These are phyloP conservation scores for Bucco capensis DNA, from an alignment of 2,113 vertebrate genomes.

Conservation along the genomic window DNA sequence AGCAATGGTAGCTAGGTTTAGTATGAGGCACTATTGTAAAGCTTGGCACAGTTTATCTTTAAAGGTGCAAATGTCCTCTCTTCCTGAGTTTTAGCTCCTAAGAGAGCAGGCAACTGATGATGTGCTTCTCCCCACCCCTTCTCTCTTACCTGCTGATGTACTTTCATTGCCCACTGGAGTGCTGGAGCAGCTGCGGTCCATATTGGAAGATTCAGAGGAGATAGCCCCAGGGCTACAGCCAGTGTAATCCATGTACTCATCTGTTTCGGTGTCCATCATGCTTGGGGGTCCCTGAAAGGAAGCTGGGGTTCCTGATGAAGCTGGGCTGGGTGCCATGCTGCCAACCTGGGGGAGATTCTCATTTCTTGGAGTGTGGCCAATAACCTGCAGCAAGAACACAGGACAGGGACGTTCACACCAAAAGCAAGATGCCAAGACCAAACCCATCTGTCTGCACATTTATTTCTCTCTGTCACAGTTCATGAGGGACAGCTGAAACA, in stretches of 20 bases:
- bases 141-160: constrained; percentile 86
- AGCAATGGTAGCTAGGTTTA: not conserved
- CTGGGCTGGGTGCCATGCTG: constrained; percentile 70
- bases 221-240: constrained; percentile 89
- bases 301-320: constrained; percentile 70
- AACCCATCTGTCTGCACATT: constrained; percentile 15
- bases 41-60: not conserved
- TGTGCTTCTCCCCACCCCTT: not conserved
- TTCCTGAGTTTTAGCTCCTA: not conserved
- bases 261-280: constrained; percentile 85
- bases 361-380: constrained; percentile 69
- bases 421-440: not conserved
- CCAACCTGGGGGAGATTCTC: constrained; percentile 74
- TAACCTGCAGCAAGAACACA: constrained; percentile 60
- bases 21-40: not conserved
- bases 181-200: constrained; percentile 97
- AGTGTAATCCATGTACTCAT: constrained; percentile 93
- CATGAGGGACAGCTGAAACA: constrained; percentile 1
- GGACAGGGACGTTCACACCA: not conserved
- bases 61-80: not conserved
- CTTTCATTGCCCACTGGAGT: constrained; percentile 94
- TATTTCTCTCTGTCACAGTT: not conserved
- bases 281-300: constrained; percentile 76
- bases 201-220: constrained; percentile 95
- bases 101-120: not conserved